Evolutionary conservation across 2,797 vertebrate genomes (phyloP).

Genomic region (Knipowitschia caucasica): DNA sequence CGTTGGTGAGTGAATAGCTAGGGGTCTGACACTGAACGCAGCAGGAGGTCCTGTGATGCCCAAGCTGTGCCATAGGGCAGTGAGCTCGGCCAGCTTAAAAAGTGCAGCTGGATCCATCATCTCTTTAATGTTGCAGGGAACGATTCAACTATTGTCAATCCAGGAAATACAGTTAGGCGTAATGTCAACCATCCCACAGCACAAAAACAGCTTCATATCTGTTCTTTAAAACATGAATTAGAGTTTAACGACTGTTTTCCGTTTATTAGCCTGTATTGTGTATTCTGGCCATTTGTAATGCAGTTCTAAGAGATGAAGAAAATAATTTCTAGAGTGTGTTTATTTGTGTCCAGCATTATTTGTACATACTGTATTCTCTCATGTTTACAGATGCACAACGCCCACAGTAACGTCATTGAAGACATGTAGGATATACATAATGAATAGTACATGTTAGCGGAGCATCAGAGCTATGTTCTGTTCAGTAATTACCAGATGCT

Average conservation of each 20-base stretch:
- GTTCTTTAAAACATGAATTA: no score
- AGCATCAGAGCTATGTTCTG: not conserved
- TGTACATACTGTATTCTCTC: not conserved
- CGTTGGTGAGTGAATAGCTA: constrained; percentile 33
- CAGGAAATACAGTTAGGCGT: constrained; percentile 50
- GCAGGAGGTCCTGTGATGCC: constrained; percentile 41
- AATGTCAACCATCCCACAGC: constrained; percentile 35
- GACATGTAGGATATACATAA: not conserved
- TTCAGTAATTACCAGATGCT: not conserved
- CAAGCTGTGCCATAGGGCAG: constrained; percentile 11
- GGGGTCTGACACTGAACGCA: constrained; percentile 19
- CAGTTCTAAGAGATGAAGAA: no score
- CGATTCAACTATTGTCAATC: constrained; percentile 65
- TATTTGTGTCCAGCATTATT: no score
- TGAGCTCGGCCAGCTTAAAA: constrained; percentile 51
- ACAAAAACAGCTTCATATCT: constrained; percentile 46
- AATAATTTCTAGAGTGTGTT: no score
- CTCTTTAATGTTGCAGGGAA: constrained; percentile 64
- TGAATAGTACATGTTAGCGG: not conserved
- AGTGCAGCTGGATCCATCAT: constrained; percentile 46
- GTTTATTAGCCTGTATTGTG: no score
- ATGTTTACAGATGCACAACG: not conserved
- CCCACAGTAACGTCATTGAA: not conserved
- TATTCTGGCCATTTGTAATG: no score
- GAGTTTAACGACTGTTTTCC: no score